Evolutionary conservation across 2,113 vertebrate genomes (phyloP).

Genomic region (Ellobius talpinus): DNA sequence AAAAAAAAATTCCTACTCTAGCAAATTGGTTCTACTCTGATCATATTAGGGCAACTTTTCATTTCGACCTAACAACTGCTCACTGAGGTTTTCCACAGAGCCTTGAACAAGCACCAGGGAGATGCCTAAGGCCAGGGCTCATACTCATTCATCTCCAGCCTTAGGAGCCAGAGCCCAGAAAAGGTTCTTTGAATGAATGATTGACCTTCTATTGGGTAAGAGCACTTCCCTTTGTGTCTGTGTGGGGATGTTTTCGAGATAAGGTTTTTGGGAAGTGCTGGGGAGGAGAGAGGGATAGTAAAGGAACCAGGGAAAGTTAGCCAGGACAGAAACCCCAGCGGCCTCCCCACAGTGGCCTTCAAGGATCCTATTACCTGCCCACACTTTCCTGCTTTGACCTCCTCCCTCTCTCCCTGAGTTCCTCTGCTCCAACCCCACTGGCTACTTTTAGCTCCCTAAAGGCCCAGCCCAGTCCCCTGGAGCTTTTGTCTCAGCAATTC

Average conservation of each 20-base stretch:
- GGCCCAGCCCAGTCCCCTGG: no score
- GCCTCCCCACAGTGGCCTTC: not conserved
- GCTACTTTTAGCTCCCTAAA: not conserved
- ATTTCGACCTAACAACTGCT: not conserved
- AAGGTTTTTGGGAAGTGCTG: not conserved
- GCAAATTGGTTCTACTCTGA: not conserved
- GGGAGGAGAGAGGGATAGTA: not conserved
- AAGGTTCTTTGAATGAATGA: not conserved
- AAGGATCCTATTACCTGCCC: accelerated
- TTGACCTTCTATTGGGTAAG: not conserved
- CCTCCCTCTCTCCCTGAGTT: accelerated
- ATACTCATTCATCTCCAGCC: not conserved
- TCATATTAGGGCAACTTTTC: not conserved
- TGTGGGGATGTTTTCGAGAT: not conserved
- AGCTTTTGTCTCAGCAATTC: not conserved
- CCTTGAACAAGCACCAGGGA: not conserved
- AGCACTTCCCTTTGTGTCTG: not conserved
- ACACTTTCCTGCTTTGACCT: not conserved
- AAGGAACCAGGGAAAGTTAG: not conserved
- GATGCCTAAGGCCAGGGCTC: not conserved
- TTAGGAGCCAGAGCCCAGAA: not conserved
- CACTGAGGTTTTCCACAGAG: not conserved
- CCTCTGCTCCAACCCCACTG: not conserved
- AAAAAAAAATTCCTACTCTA: not conserved
- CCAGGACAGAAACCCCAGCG: not conserved